Base-by-base conservation (phyloP, 2,797 vertebrate genomes). In the Platalea minor region DNA sequence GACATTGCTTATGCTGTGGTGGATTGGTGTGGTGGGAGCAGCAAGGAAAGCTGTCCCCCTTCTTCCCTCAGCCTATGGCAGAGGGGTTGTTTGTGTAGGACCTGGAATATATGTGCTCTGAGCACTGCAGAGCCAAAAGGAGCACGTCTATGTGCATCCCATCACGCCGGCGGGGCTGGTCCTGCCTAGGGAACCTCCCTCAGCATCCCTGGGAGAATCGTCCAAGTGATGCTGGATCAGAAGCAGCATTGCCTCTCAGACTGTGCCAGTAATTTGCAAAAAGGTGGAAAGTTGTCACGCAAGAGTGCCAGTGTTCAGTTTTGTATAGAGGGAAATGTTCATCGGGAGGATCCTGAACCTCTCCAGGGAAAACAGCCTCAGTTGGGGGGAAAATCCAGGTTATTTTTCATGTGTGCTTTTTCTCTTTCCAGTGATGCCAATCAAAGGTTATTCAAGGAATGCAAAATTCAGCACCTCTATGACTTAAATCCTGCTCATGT, bases 1-100 rank as follows among this genome's bases (percentile, higher is more conserved):
- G 46, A 10, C 5, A 0, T 10, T 45, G 75, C 46, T 78, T 24
- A 4, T 25, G 0, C 21, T 8, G 31, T 0, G 1, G 3, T 11
- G 19, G 43, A 3, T 1, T 12, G 28, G 20, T 1, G 0, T 2
- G 48, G 28, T 13, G 50, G 69, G 0, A 26, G 24, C 45, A 64
- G 61, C 65, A 14, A 2, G 25, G 59, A 29, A 54, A 91, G 33
- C 19, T 33, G 54, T 2, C 39, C 25, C 28, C 15, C 25, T 37
- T 23, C 61, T 17, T 21, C 11, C 69, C 11, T 2, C 69, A 50
- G 28, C 50, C 60, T 12, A 6, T 2, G 8, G 35, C 57, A 67
- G 82, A 69, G 80, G 20, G 41, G 5, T 9, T 54, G 53, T 18
- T 67, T 7, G 8, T 51, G 82, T 51, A 68, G 51, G 56, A 28